Base-by-base conservation (phyloP, 1,140 invertebrate genomes). In the Anoplolepis gracilipes region DNA sequence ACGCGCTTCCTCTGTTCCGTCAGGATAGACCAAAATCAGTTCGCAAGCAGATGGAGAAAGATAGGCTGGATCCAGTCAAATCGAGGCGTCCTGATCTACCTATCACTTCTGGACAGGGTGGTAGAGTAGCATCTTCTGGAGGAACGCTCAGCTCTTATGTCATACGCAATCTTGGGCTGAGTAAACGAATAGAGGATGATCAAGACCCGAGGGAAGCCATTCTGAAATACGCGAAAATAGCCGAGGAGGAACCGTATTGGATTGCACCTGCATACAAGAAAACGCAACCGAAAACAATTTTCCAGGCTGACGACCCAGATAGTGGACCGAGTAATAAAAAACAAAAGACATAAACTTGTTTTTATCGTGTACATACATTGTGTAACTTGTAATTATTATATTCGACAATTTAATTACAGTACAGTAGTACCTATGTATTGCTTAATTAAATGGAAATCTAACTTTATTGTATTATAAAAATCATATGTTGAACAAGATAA, bases 141-240 rank as follows among this genome's bases (percentile, higher is more conserved):
- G 98, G 98, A 79, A 99, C 99, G 0, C 95, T 99, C 0, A 99
- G 98, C 86, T 99, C 99, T 0, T 99, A 98, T 94, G 99, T 99
- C 30, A 99, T 99, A 64, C 96, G 99, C 78, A 99, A 99, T 93
- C 95, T 99, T 30, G 99, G 99, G 0, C 95, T 99, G 1, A 98
- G 98, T 88, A 99, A 99, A 92, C 96, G 98, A 78, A 98, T 99
- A 25, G 97, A 99, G 88, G 98, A 99, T 91, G 99, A 99, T 94
- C 98, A 99, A 91, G 99, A 99, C 96, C 99, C 99, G 0, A 96
- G 99, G 75, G 98, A 99, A 91, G 99, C 99, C 7, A 99, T 99
- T 91, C 95, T 99, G n/a, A 97, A 98, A 87, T 99, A 97, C 95
- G 99, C 99, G 0, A 99, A 99, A 94, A 98, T 99, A 39, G 99